Evolutionary conservation across 2,797 vertebrate genomes (phyloP), one percentile per base, ranked within the genome.

Genomic region (Schizopygopsis pylzovi): DNA sequence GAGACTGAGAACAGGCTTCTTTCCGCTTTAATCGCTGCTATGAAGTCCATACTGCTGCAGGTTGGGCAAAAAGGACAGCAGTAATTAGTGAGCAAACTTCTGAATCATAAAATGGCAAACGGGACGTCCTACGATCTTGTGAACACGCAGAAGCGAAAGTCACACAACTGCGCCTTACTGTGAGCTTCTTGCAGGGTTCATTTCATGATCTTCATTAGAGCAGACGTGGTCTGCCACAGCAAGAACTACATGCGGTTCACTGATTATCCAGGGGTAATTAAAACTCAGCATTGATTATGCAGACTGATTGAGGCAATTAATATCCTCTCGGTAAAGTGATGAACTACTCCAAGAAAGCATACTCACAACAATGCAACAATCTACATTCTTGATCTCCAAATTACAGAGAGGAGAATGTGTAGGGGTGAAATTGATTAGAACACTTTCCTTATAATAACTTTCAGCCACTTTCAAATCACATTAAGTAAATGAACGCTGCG

Each of bases 261-360:
- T 71, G 76, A 79, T 85, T 79, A 79, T 85, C 52, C 76, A 25
- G 52, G 52, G 41, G 83, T 85, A 85, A 79, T 85, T 79, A 85
- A 85, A 85, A 71, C 76, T 71, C 76, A 71, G 76, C 63, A 85
- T 59, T 79, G 83, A 85, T 79, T 71, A 71, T 52, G 75, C 49
- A 79, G 76, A 68, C 75, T 79, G 75, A 85, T 78, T 79, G 76
- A 85, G 76, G 49, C 71, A 71, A 85, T 79, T 85, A 79, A 85
- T 85, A 71, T 79, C 76, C 76, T 84, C 65, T 78, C 20, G 1
- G 49, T 65, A 49, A 70, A 84, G 63, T 56, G 83, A 79, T 79
- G 75, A 79, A 76, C 82, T 83, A 65, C 59, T 75, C 54, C 15
- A 67, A 47, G 43, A 83, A 77, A 84, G 22, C 75, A 78, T 41